phyloP scores from a whole-genome alignment of 2,888 invertebrate species.

The Tetheella fluctuosa region DNA sequence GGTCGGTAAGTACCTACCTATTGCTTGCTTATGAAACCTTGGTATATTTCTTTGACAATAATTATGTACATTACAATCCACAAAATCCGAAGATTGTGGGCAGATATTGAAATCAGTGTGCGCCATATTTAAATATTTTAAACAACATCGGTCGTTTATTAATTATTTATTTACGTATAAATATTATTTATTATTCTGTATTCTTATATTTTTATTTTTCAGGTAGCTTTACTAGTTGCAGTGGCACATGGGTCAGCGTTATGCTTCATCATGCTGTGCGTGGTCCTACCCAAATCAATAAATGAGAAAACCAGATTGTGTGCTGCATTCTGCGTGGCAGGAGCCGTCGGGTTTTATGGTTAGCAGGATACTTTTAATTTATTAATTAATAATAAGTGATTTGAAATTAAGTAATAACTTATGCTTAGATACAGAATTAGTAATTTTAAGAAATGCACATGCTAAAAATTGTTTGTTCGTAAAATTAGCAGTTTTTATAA shows the following conservation, averaged over 20 bases:
- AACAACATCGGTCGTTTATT: too few relatives aligned
- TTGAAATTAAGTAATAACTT: too few relatives aligned
- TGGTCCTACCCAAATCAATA: conserved; percentile 69
- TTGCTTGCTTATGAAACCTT: too few relatives aligned
- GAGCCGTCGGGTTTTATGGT: conserved; percentile 84
- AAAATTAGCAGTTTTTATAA: too few relatives aligned
- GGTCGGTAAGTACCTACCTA: conserved; percentile 60
- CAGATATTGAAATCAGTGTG: too few relatives aligned
- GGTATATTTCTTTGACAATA: not conserved
- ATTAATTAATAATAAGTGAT: not conserved
- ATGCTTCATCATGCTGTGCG: conserved; percentile 72
- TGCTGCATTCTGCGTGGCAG: conserved; percentile 74
- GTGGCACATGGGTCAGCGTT: conserved; percentile 70
- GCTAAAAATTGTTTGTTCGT: too few relatives aligned
- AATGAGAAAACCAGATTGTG: conserved; percentile 72
- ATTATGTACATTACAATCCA: too few relatives aligned
- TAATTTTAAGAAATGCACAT: too few relatives aligned
- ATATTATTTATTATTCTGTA: too few relatives aligned
- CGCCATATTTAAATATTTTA: not conserved
- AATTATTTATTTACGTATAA: too few relatives aligned
- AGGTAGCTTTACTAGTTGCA: conserved; percentile 64
- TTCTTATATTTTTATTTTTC: conserved; percentile 17
- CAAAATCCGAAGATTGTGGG: too few relatives aligned
- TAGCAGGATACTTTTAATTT: conserved; percentile 36
- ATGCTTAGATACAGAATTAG: too few relatives aligned